These are phyloP conservation scores for Danio choprae DNA, from an alignment of 2,797 vertebrate genomes.

Conservation along the genomic window DNA sequence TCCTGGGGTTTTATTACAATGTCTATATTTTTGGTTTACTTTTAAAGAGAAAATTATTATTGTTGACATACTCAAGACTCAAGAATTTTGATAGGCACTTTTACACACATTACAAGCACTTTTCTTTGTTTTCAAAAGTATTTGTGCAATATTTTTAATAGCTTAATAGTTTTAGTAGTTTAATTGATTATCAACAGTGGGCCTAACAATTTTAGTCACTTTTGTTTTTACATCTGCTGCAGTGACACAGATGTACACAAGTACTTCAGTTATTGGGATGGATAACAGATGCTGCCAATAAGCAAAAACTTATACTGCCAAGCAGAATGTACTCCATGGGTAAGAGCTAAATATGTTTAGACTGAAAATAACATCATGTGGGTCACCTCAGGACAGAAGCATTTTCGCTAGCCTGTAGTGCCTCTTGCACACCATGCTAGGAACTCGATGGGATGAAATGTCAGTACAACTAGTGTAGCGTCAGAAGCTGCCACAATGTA, in stretches of 20 bases:
- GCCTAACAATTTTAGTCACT: not conserved
- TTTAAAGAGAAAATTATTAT: not conserved
- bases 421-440: slow-evolving; percentile 27
- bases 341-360: slow-evolving; percentile 44
- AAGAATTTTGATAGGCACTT: not conserved
- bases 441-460: slow-evolving; percentile 14
- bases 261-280: slow-evolving; percentile 6
- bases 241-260: slow-evolving; percentile 15
- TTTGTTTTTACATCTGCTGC: not conserved
- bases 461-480: slow-evolving; percentile 23
- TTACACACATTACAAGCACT: not conserved
- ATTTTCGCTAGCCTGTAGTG: not conserved
- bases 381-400: slow-evolving; percentile 50
- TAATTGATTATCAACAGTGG: not conserved
- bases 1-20: not conserved
- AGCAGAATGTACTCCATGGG: slow-evolving; percentile 39
- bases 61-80: not conserved
- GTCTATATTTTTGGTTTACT: not conserved
- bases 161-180: not conserved
- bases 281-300: slow-evolving; percentile 26
- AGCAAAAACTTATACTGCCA: slow-evolving; percentile 21
- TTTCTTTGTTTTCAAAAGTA: not conserved
- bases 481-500: slow-evolving; percentile 6
- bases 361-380: slow-evolving; percentile 48
- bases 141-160: slow-evolving; percentile 6